Base-by-base conservation (phyloP, 2,797 vertebrate genomes). In the Danio choprae region DNA sequence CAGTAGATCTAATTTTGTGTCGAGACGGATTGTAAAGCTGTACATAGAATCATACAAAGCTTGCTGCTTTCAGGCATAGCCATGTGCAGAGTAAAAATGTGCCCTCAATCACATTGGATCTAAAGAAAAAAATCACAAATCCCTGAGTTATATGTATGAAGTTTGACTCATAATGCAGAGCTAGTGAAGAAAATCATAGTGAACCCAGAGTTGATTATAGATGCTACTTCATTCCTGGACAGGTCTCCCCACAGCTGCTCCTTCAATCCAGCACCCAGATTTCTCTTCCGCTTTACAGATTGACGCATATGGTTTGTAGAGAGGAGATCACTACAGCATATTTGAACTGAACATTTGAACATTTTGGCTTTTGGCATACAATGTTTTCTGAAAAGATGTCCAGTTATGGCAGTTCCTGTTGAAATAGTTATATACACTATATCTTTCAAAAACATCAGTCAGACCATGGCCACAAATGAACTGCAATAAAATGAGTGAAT, bases 31-130 rank as follows among this genome's bases (percentile, higher is more conserved):
- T 65, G 56, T 9, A 41, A 43, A 41, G 78, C 16, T 59, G 43
- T 36, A 43, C 38, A 38, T 60, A 78, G n/a, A 29, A 48, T 69
- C 53, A 69, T 29, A 11, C 78, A 48, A 29, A 29, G 41, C 40
- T 51, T 36, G 63, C 18, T 44, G 74, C 75, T 77, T 46, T 20
- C 59, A 55, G 76, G 64, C 76, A 68, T 59, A 13, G n/a, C 53
- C 53, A 78, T 78, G 64, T 68, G 74, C 51, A 1, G 15, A 58
- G 74, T 48, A 48, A 77, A 67, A 58, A 77, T 58, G 63, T 67
- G 41, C 64, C 63, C 75, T 77, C 75, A 68, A 58, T 77, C 75
- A 77, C 64, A 48, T 46, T 48, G 63, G 10, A 68, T 68, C 50
- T 77, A 18, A 77, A 77, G 63, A 64, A 12, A 55, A 68, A n/a